Conservation (phyloP, 2,797 vertebrate genomes). For the Amphiprion clarkii region DNA sequence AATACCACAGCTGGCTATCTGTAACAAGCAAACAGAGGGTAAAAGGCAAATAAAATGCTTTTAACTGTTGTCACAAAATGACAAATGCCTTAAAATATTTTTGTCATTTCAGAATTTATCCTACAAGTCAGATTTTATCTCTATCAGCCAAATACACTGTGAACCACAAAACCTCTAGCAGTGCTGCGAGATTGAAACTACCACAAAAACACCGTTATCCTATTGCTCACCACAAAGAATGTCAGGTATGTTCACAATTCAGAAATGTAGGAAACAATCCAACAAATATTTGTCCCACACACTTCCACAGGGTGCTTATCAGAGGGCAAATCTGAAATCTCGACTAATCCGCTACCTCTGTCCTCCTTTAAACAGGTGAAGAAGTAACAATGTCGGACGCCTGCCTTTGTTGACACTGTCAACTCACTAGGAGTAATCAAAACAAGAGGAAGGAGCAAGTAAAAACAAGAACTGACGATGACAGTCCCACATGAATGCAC, state of each 20-base stretch:
- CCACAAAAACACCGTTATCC: constrained; percentile 40
- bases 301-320: constrained; percentile 40
- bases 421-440: constrained; percentile 34
- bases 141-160: not conserved
- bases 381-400: constrained; percentile 52
- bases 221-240: constrained; percentile 63
- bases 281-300: constrained; percentile 57
- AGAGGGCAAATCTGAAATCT: constrained; percentile 27
- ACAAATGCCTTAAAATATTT: constrained; percentile 25
- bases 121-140: constrained; percentile 4
- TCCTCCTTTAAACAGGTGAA: constrained; percentile 33
- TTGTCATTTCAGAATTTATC: not conserved
- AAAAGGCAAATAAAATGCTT: constrained; percentile 28
- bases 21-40: constrained; percentile 6
- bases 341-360: not conserved
- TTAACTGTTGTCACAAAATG: constrained; percentile 3
- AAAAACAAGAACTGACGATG: constrained; percentile 54
- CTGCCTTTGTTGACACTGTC: constrained; percentile 50
- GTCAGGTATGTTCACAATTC: constrained; percentile 54
- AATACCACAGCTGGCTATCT: constrained; percentile 15
- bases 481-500: constrained; percentile 15
- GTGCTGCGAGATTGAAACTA: constrained; percentile 8
- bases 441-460: constrained; percentile 50
- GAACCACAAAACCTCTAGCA: constrained; percentile 3
- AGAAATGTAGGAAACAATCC: constrained; percentile 48